Base-by-base conservation (phyloP, 2,888 invertebrate genomes). In the Thymelicus acteon region DNA sequence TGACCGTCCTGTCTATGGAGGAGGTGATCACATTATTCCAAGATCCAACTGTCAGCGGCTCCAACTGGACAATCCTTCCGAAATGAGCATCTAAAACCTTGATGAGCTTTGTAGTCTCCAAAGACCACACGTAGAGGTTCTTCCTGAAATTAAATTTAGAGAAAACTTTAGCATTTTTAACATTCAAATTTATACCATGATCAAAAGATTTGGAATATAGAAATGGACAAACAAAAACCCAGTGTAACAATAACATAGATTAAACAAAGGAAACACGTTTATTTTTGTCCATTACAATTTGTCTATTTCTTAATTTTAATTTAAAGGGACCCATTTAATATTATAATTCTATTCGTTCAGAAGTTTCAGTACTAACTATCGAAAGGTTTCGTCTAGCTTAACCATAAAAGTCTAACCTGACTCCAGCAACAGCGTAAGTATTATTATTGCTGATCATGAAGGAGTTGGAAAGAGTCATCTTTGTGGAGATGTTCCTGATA, bases 1-100 rank as follows among this genome's bases (percentile, higher is more conserved):
- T 99, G 7, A 99, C 99, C 0, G 98, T 98, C 73, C 99, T 95
- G 88, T 99, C 99, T 63, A 99, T 98, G 0, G 99, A 99, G 0
- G 99, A 98, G 0, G 99, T 99, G 62, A 99, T 98, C 6, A 99
- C 96, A 85, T 97, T 97, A 86, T 98, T 98, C 98, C 98, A 98
- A 75, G 97, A 96, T 0, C 97, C 97, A 15, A 98, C 96, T 0
- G 97, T 97, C 52, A 99, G 91, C 0, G 98, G 96, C 77, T 97
- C 97, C 72, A 99, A 90, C 78, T 98, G 98, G 71, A 99, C 98
- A 12, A 99, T 99, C 72, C 99, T 94, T 0, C 98, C 99, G 80
- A 99, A 99, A 88, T 99, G 99, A 0, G 99, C 99, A 84, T 99
- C 99, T 24, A 99, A 91, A 3, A 98, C 95, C 90, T 99, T 99